Base-by-base conservation (phyloP, 2,888 invertebrate species). In the Phalera bucephala region DNA sequence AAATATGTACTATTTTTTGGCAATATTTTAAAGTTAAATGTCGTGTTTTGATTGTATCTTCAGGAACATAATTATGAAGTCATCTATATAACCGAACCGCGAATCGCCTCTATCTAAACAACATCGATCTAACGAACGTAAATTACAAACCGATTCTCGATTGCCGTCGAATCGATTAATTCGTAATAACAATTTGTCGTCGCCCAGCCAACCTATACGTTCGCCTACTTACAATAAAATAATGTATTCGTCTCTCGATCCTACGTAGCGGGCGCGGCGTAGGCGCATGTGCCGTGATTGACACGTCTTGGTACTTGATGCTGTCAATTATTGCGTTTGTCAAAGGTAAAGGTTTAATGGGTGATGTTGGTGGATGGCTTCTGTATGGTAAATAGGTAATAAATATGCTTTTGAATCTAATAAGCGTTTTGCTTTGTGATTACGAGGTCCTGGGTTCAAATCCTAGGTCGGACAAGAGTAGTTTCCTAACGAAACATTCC, bases 171-270 rank as follows among this genome's bases (percentile, higher is more conserved):
- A 80, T 81, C 80, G 81, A 87, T 86, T 85, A 86, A 78, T 82
- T 72, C 63, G 80, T 81, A 78, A 85, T 85, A 85, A 79, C 82
- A 79, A 85, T 86, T 87, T 87, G 87, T 87, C 86, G 83, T 78
- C 78, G 71, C 61, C 54, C 66, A 63, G 80, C 75, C 9, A 27
- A 79, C 80, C 76, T 73, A 76, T 72, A 64, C 62, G 67, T 61
- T 76, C 83, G 82, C 84, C 84, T 85, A 85, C 85, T 82, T 83
- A 70, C 65, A 71, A 66, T 71, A 72, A 75, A 70, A 75, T 83
- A 85, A 85, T 85, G 74, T 85, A 87, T 85, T 82, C 87, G 74
- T 59, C 52, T 62, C 66, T 70, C 66, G 74, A 70, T 71, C 79
- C 80, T 83, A 79, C 84, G 81, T 76, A 70, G 28, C 29, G 19